Base-by-base conservation (phyloP, 1,140 invertebrate species). In the Cydia amplana region DNA sequence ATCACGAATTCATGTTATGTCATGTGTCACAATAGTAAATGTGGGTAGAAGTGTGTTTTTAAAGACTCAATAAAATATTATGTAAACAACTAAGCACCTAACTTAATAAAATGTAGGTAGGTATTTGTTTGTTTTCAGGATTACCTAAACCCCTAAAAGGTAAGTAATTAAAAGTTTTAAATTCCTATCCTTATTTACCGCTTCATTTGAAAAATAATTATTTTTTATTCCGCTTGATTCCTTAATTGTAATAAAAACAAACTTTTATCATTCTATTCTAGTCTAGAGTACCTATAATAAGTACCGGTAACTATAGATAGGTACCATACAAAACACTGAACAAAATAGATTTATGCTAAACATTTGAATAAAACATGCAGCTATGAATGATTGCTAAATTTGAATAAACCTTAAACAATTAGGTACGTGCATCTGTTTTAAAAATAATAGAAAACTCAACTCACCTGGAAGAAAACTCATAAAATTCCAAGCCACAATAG, bases 361-460 rank as follows among this genome's bases (percentile, higher is more conserved):
- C 55, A 60, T 60, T 23, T 60, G 20, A 60, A 60, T 60, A 60
- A 60, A 60, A 60, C 55, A 60, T 60, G 55, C n/a, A 55, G n/a
- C 18, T 23, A 23, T 23, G 55, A 60, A n/a, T 23, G 64, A 65
- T 36, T 65, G 25, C 5, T 65, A 14, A 64, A 64, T 65, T 60
- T 60, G 20, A 60, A 60, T 65, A 65, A 36, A 65, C 25, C 28
- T 65, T 67, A 28, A 64, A 64, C 60, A 2, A n/a, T 64, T 64
- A 32, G 2, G 32, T 32, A 64, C n/a, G 25, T 12, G 4, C 64
- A 65, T 32, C 23, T 25, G 14, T 36, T 36, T 67, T 32, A 32
- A n/a, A 60, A 60, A 67, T n/a, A 32, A 16, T n/a, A n/a, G 36
- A 32, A 67, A n/a, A 67, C 23, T 67, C 2, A 70, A 70, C 65